Evolutionary conservation across 1,140 invertebrate genomes (phyloP).

Genomic region (Trissolcus basalis): DNA sequence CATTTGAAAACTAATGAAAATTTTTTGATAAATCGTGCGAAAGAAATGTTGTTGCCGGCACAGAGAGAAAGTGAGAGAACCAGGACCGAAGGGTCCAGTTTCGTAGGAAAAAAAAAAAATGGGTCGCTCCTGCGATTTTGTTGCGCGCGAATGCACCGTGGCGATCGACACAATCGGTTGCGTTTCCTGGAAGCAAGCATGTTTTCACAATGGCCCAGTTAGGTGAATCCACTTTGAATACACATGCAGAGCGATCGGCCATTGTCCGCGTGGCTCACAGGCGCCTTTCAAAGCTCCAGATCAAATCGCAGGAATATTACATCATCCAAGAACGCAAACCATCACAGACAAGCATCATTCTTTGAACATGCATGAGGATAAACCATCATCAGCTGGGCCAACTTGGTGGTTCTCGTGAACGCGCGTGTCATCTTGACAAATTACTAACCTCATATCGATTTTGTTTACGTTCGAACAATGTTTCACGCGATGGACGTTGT

Average conservation of each 20-base stretch:
- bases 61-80: constrained; percentile 41
- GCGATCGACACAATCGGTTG: constrained; percentile 50
- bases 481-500: no score
- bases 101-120: constrained; percentile 40
- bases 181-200: constrained; percentile 60
- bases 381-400: no score
- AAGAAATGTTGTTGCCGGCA: constrained; percentile 24
- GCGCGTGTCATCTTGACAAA: no score
- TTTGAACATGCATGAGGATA: no score
- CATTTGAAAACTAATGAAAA: constrained; percentile 17
- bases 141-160: constrained; percentile 53
- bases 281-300: constrained; percentile 40
- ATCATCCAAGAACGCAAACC: no score
- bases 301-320: constrained; percentile 59
- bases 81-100: constrained; percentile 45
- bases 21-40: constrained; percentile 45
- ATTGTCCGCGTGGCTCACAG: constrained; percentile 55
- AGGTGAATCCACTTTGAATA: constrained; percentile 68
- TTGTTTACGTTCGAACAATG: no score
- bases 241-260: constrained; percentile 61
- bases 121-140: constrained; percentile 48
- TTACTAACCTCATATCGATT: no score
- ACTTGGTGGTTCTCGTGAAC: no score
- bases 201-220: constrained; percentile 56
- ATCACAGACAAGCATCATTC: no score